phyloP scores from a whole-genome alignment of 2,797 vertebrate genomes.

The Selene dorsalis region DNA sequence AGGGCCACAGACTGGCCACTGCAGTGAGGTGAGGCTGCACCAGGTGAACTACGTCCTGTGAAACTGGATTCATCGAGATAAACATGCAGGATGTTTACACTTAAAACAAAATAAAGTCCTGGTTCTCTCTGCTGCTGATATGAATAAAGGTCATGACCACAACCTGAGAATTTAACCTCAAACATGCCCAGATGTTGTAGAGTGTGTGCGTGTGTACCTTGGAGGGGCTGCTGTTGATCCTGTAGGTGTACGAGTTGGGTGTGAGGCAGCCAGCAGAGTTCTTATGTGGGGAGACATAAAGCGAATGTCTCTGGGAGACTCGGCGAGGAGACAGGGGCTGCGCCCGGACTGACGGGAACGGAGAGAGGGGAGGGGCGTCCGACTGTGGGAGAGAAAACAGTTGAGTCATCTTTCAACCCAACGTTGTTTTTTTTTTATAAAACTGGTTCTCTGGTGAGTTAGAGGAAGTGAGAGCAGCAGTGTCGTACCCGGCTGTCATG shows the following conservation, averaged over 20 bases:
- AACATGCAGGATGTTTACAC: neutral
- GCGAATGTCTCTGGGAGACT: constrained; percentile 92
- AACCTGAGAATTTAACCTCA: too few species aligned
- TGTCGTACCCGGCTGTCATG: constrained; percentile 85
- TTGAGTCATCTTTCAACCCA: too few species aligned
- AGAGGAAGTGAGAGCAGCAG: accelerated
- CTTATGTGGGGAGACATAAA: constrained; percentile 96
- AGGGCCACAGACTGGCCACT: too few species aligned
- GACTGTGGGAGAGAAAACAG: constrained; percentile 73
- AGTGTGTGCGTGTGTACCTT: constrained; percentile 81
- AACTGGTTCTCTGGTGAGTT: too few species aligned
- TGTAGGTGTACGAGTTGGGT: constrained; percentile 88
- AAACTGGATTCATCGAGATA: neutral
- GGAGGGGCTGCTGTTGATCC: constrained; percentile 93
- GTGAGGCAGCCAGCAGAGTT: constrained; percentile 83
- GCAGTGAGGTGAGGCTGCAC: too few species aligned
- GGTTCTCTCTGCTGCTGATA: too few species aligned
- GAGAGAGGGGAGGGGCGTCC: constrained; percentile 92
- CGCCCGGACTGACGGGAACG: constrained; percentile 90
- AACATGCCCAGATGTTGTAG: too few species aligned
- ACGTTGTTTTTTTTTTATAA: too few species aligned
- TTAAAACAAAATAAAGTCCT: too few species aligned
- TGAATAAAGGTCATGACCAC: too few species aligned
- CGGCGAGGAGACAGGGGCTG: constrained; percentile 92
- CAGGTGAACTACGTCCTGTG: neutral